Evolutionary conservation across 2,888 invertebrate genomes (phyloP).

Genomic region (Meiosimyza platycephala): DNA sequence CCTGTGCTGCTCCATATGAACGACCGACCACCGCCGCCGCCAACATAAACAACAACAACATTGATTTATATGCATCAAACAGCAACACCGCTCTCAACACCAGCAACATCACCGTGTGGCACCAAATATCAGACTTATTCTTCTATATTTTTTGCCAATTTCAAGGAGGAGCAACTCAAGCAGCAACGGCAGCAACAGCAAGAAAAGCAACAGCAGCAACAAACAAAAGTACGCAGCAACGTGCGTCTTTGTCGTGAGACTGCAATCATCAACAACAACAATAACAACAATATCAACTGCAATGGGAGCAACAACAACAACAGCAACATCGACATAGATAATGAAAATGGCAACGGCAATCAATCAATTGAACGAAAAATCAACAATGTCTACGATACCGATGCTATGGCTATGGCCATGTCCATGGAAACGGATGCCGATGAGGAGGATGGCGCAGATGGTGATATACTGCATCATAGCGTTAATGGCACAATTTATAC

Average conservation of each 20-base stretch:
- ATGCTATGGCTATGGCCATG: slow-evolving; percentile 50
- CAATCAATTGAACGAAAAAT: slow-evolving; percentile 44
- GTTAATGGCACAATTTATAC: slow-evolving; percentile 59
- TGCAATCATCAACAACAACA: slow-evolving; percentile 49
- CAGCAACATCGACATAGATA: slow-evolving; percentile 42
- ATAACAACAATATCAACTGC: background rate
- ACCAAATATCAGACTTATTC: slow-evolving; percentile 64
- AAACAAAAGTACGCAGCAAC: slow-evolving; percentile 57
- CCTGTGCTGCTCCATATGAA: slow-evolving; percentile 35
- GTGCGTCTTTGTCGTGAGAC: slow-evolving; percentile 58
- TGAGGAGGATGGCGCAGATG: slow-evolving; percentile 37
- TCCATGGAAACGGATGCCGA: slow-evolving; percentile 51
- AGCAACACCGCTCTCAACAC: slow-evolving; percentile 65
- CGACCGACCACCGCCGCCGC: slow-evolving; percentile 43
- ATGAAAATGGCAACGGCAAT: slow-evolving; percentile 45
- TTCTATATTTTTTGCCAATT: slow-evolving; percentile 64
- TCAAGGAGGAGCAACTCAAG: slow-evolving; percentile 57
- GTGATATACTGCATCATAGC: slow-evolving; percentile 40
- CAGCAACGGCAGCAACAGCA: slow-evolving; percentile 47
- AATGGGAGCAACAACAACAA: slow-evolving; percentile 11
- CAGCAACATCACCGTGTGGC: slow-evolving; percentile 64
- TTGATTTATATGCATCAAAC: slow-evolving; percentile 35
- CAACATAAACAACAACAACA: slow-evolving; percentile 35
- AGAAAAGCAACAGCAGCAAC: slow-evolving; percentile 40
- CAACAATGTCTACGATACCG: slow-evolving; percentile 45